Base-by-base conservation (phyloP, 2,797 vertebrate genomes). In the Xenopus petersii region DNA sequence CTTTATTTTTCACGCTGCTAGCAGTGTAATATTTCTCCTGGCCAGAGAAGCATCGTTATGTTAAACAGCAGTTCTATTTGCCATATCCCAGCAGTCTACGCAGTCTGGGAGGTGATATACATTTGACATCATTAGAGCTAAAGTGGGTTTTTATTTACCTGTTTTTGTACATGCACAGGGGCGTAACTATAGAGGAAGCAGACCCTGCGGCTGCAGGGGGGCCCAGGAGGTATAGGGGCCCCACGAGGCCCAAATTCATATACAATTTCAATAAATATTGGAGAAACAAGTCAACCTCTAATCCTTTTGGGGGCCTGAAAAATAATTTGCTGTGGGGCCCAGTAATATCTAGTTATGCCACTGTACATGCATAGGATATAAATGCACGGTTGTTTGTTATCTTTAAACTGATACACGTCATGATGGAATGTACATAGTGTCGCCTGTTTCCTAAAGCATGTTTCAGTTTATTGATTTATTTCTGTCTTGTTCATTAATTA, bases 401-500 rank as follows among this genome's bases (percentile, higher is more conserved):
- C 42, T 70, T 78, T 49, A 68, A 58, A 78, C 72, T 73, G 60
- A 69, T 78, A 60, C 70, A 60, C 21, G 73, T 47, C 33, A 60
- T 10, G 66, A 70, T 73, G 61, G 51, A 68, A 73, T 60, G 16
- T 70, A 68, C n/a, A 30, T 30, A 1, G 2, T 30, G 71, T 70
- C 66, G 46, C 24, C 46, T 49, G 24, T 70, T 73, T 33, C 30
- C 46, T 70, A 71, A 78, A 69, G 59, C 73, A 78, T 78, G 76
- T 78, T 78, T 67, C 59, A 69, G 66, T 78, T 67, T 73, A 78
- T 69, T 48, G 71, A 74, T 78, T 70, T 59, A 2, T 78, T 65
- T 72, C 59, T 73, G 15, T 65, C 42, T 73, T 49, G 65, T 78
- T 74, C 71, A 78, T 78, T 78, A 64, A 70, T 69, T 78, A 42